These are phyloP conservation scores for Hyperoodon ampullatus DNA, from an alignment of 2,113 vertebrate genomes.

Conservation along the genomic window DNA sequence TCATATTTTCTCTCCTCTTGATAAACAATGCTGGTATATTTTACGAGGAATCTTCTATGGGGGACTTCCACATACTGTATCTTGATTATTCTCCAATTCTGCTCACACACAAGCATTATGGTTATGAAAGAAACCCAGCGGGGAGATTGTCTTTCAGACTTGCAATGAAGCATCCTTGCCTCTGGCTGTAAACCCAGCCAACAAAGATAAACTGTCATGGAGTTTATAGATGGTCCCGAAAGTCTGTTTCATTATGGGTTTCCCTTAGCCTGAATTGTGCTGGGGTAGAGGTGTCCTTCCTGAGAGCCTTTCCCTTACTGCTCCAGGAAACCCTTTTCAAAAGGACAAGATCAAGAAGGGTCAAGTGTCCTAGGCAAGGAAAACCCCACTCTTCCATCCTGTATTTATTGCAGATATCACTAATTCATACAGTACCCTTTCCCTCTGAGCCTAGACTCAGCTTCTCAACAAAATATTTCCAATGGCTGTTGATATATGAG, in stretches of 20 bases:
- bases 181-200: background rate
- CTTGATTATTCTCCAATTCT: background rate
- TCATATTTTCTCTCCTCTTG: background rate
- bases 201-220: background rate
- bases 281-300: background rate
- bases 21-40: background rate
- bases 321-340: background rate
- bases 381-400: background rate
- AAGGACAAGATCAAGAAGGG: background rate
- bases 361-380: background rate
- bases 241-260: background rate
- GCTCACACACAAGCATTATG: background rate
- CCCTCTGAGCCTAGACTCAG: background rate
- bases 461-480: background rate
- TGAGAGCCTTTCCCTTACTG: background rate
- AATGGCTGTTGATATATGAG: background rate
- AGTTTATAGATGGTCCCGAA: background rate
- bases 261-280: background rate
- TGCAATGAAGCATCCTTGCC: background rate
- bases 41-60: background rate
- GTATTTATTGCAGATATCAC: background rate
- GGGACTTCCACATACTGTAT: background rate
- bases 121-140: background rate
- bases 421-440: accelerated
- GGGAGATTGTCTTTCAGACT: background rate